A percentile compares a stretch with the other conserved stretches of the same genome.
phyloP scores from a whole-genome alignment of 2,888 invertebrate species.

The Eucera pruinosa region DNA sequence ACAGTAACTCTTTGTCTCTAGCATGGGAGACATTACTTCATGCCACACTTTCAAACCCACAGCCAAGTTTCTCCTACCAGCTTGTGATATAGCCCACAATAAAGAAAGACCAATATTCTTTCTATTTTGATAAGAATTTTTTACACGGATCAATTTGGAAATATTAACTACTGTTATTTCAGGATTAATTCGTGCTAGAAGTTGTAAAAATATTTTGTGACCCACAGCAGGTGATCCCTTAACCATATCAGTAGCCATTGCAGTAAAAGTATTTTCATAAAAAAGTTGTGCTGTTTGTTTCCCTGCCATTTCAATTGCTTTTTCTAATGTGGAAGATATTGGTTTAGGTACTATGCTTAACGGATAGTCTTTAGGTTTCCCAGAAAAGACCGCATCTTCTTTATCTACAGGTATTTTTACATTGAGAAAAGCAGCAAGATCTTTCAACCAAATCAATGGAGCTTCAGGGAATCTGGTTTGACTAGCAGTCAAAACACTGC shows the following conservation, averaged over 20 bases:
- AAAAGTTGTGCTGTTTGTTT: conserved; percentile 88
- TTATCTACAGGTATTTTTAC: conserved; percentile 87
- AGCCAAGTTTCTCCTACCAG: conserved; percentile 87
- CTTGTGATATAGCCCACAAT: conserved; percentile 92
- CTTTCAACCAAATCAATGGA: conserved; percentile 90
- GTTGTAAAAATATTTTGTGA: conserved; percentile 89
- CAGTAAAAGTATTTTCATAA: conserved; percentile 89
- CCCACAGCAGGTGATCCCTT: conserved; percentile 88
- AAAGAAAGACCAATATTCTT: conserved; percentile 90
- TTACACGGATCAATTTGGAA: conserved; percentile 87
- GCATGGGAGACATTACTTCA: conserved; percentile 89
- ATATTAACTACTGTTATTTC: conserved; percentile 87
- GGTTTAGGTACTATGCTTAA: conserved; percentile 85
- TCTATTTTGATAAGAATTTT: conserved; percentile 91
- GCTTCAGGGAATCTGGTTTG: conserved; percentile 89
- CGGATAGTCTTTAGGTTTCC: conserved; percentile 87
- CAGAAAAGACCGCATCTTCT: conserved; percentile 87
- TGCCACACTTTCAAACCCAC: conserved; percentile 91
- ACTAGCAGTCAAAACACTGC: conserved; percentile 85
- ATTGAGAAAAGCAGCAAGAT: conserved; percentile 88
- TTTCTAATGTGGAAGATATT: conserved; percentile 84
- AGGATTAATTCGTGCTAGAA: conserved; percentile 88
- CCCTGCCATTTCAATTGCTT: conserved; percentile 87
- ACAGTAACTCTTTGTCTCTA: conserved; percentile 90
- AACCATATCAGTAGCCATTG: conserved; percentile 90